Base-by-base conservation (phyloP, 2,113 vertebrate genomes). In the Synodontis membranacea region DNA sequence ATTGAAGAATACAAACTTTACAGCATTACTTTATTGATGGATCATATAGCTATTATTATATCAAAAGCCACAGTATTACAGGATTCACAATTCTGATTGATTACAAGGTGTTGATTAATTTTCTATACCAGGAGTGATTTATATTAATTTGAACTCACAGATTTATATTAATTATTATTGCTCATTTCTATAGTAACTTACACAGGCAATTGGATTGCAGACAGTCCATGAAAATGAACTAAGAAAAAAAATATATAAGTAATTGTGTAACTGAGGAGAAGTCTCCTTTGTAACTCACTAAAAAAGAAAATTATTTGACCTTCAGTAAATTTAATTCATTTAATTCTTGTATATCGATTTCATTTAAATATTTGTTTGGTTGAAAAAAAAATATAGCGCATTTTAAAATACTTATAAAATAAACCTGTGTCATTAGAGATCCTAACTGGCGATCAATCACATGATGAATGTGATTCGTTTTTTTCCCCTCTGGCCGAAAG, bases 1-100 rank as follows among this genome's bases (percentile, higher is more conserved):
- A n/a, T n/a, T n/a, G n/a, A n/a, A n/a, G n/a, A 96, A 48, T 93
- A 92, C 94, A 93, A 93, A 94, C 91, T 93, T 94, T 91, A 92
- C 94, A 90, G 88, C 89, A 92, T 93, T 88, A 72, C 86, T 93
- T 93, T 91, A 75, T 6, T n/a, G 42, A 46, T 75, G 25, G 5
- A 9, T 48, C 44, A 62, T 11, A 11, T 42, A 31, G 14, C 19
- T 70, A 74, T 74, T 74, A n/a, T 25, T 74, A 72, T 46, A 15
- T 46, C 23, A 46, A 21, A 72, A 72, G 19, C 7, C 28, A 48
- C 42, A 76, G 10, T 76, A 31, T 72, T 42, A 8, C 42, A 23
- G 19, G 42, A 72, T 72, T 42, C 66, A 1, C 60, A 7, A 9
- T 2, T 54, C 52, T 8, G 56, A 31, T 25, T 39, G 66, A 37